Evolutionary conservation across 2,888 invertebrate species (phyloP).

Genomic region (Acrobasis consociella): DNA sequence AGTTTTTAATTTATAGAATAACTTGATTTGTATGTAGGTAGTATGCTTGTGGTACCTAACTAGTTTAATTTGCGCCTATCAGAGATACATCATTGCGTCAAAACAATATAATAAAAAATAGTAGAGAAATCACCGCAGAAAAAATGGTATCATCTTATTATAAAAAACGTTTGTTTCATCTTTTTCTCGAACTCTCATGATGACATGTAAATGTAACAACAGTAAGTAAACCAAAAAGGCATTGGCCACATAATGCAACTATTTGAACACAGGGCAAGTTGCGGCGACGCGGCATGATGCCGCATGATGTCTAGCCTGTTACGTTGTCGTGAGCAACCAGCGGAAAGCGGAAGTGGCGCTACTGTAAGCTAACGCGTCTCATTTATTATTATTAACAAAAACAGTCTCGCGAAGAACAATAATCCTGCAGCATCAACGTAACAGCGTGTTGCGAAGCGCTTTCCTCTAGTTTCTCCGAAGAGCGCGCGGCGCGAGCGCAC

Average conservation of each 20-base stretch:
- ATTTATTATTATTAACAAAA: conserved; percentile 52
- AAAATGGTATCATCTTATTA: no score
- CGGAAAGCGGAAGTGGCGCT: conserved; percentile 57
- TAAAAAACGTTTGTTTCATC: no score
- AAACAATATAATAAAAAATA: no score
- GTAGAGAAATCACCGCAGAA: no score
- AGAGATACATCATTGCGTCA: not conserved
- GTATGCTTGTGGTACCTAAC: no score
- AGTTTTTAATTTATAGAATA: no score
- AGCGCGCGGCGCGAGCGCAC: conserved; percentile 44
- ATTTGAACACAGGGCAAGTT: conserved; percentile 20
- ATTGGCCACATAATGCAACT: conserved; percentile 24
- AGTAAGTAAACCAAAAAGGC: conserved; percentile 15
- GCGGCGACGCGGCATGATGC: conserved; percentile 17
- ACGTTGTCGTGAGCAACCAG: conserved; percentile 33
- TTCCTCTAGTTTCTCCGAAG: conserved; percentile 76
- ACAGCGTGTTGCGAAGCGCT: conserved; percentile 60
- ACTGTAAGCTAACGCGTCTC: conserved; percentile 43
- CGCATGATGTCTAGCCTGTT: no score
- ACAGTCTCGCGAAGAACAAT: conserved; percentile 46
- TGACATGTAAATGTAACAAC: not conserved
- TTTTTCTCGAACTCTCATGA: not conserved
- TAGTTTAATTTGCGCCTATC: no score
- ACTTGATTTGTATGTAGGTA: no score
- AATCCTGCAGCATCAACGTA: conserved; percentile 70